Percentiles rank a stretch among this genome's conserved stretches.
Conservation (phyloP, 2,113 vertebrate genomes). For the Ranitomeya imitator region DNA sequence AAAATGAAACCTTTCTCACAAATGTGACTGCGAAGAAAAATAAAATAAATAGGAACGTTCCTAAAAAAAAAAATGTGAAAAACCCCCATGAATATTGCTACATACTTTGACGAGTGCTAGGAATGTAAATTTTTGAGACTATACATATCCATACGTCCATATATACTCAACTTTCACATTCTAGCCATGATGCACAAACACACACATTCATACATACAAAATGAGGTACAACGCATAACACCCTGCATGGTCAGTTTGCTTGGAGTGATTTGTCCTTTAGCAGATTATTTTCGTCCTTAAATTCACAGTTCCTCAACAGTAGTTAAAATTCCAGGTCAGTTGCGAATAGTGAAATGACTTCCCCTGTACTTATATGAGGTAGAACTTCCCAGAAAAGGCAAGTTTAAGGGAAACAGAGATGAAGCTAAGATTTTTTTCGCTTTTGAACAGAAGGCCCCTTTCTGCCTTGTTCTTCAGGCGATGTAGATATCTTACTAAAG, state of each 20-base stretch:
- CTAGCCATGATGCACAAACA: slow-evolving; percentile 10
- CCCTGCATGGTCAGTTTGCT: slow-evolving; percentile 71
- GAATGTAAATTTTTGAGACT: slow-evolving; percentile 57
- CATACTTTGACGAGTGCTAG: slow-evolving; percentile 58
- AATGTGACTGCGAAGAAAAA: neutral
- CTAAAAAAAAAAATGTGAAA: slow-evolving; percentile 60
- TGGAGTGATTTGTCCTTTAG: slow-evolving; percentile 77
- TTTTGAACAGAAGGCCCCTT: slow-evolving; percentile 87
- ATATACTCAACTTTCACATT: slow-evolving; percentile 60
- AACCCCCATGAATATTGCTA: slow-evolving; percentile 62
- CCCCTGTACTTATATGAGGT: slow-evolving; percentile 81
- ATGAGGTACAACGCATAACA: slow-evolving; percentile 66
- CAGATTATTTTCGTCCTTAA: slow-evolving; percentile 35
- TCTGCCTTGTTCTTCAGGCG: slow-evolving; percentile 85
- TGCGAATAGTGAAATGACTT: slow-evolving; percentile 73
- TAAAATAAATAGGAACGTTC: slow-evolving; percentile 48
- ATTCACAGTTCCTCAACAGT: slow-evolving; percentile 78
- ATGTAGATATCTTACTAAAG: slow-evolving; percentile 75
- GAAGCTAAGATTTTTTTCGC: slow-evolving; percentile 87
- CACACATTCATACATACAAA: slow-evolving; percentile 51
- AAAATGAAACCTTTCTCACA: neutral
- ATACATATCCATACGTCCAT: slow-evolving; percentile 43
- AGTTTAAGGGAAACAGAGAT: slow-evolving; percentile 61
- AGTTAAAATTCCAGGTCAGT: slow-evolving; percentile 76
- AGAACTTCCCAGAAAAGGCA: slow-evolving; percentile 74